Base-by-base conservation (phyloP, 2,888 invertebrate species). In the Hirtodrosophila duncani region DNA sequence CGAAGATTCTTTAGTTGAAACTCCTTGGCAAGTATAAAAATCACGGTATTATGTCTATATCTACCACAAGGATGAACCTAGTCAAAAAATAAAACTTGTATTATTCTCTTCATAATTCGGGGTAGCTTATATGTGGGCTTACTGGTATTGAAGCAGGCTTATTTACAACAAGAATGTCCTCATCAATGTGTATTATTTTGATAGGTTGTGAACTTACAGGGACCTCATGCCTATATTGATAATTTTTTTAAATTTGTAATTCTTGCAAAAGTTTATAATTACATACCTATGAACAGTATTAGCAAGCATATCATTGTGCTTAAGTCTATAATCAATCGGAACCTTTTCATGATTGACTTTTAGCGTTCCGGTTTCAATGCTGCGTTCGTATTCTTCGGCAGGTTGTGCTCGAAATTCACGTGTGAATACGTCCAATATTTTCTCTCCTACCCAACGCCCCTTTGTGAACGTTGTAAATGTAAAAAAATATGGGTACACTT, bases 101-200 rank as follows among this genome's bases (percentile, higher is more conserved):
- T 5, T 9, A 34, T 29, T 34, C 5, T 4, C 5, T 16, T 5
- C 14, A 23, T 20, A 18, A 3, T n/a, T 21, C 3, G 13, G 5
- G 1, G 2, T 5, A n/a, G n/a, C 14, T 13, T 8, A 2, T 14
- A 9, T 7, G 9, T 3, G 5, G 17, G n/a, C 94, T 94, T 94
- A 97, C 96, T 88, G 98, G 98, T 90, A 98, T 96, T 89, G 98
- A 98, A 88, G 97, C 94, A 87, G 98, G 98, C 92, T 98, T 98
- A 92, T 98, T 96, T 89, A 98, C 95, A 89, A 99, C 98, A 89
- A 99, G 93, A 90, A 98, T 91, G 90, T 99, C 96, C 89, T 97
- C 95, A 90, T 95, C 96, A 91, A 97, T 95, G 90, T 95, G 94
- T 86, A 99, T 93, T 89, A 99, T 94, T 89, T 94, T 93, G 90